Evolutionary conservation across 2,888 invertebrate species (phyloP).

Genomic region (Erebia palarica): DNA sequence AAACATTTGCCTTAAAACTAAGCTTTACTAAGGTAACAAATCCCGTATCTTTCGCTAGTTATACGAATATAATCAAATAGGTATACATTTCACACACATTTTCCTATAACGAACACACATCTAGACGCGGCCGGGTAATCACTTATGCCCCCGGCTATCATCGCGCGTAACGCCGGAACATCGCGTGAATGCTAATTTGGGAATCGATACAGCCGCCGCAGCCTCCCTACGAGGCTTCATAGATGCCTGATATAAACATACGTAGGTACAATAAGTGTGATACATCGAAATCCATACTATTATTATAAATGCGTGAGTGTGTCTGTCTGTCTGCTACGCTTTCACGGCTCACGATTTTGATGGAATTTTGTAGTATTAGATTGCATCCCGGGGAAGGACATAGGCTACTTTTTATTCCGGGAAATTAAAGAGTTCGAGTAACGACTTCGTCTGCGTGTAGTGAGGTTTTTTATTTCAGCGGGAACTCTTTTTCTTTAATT

Average conservation of each 20-base stretch:
- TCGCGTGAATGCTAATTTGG: slow-evolving; percentile 36
- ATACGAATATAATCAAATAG: background rate
- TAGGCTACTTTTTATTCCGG: too few relatives aligned
- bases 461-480: too few relatives aligned
- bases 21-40: background rate
- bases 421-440: too few relatives aligned
- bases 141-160: slow-evolving; percentile 32
- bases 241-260: background rate
- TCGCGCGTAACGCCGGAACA: slow-evolving; percentile 33
- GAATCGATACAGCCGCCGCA: slow-evolving; percentile 31
- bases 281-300: background rate
- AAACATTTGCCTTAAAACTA: too few relatives aligned
- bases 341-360: too few relatives aligned
- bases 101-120: background rate
- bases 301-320: background rate
- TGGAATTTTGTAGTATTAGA: too few relatives aligned
- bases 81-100: background rate
- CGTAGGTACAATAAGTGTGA: background rate
- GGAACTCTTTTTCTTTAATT: too few relatives aligned
- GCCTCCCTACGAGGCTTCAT: slow-evolving; percentile 11
- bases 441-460: too few relatives aligned
- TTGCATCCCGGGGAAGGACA: too few relatives aligned
- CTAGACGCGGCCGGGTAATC: slow-evolving; percentile 14
- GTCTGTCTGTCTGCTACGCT: too few relatives aligned
- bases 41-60: background rate